phyloP scores from a whole-genome alignment of 2,888 invertebrate species.

The Apotomis capreana region DNA sequence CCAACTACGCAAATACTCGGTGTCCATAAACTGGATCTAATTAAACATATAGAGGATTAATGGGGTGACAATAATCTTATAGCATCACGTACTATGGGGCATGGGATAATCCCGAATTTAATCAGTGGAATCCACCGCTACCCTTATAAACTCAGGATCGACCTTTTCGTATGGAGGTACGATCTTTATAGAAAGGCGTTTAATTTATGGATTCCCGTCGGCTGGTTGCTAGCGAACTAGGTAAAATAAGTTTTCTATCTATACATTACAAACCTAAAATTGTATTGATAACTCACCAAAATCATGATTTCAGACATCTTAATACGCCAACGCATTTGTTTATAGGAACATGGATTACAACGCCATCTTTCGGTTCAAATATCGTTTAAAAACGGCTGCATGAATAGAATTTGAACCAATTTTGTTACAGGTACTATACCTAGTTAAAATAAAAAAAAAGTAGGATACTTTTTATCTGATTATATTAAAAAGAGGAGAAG shows the following conservation, averaged over 20 bases:
- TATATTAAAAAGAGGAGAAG: no score
- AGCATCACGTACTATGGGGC: constrained; percentile 63
- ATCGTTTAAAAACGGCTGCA: no score
- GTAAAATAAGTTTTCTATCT: background rate
- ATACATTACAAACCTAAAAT: background rate
- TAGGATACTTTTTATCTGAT: no score
- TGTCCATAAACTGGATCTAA: constrained; percentile 58
- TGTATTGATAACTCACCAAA: no score
- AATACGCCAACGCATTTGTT: no score
- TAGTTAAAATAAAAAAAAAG: no score
- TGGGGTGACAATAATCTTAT: constrained; percentile 81
- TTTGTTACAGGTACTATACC: no score
- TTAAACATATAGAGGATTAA: constrained; percentile 75
- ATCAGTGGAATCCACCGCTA: constrained; percentile 67
- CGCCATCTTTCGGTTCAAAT: no score
- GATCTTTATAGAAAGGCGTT: constrained; percentile 5
- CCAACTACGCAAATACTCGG: constrained; percentile 8
- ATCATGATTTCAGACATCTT: no score
- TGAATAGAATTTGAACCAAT: no score
- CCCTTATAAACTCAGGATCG: constrained; percentile 55
- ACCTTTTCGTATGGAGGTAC: constrained; percentile 23
- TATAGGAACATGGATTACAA: no score
- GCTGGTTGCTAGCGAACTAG: background rate
- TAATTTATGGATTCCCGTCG: background rate
- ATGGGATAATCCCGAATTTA: constrained; percentile 77